Conservation (phyloP, 2,888 invertebrate species). For the Phytoseiulus persimilis region DNA sequence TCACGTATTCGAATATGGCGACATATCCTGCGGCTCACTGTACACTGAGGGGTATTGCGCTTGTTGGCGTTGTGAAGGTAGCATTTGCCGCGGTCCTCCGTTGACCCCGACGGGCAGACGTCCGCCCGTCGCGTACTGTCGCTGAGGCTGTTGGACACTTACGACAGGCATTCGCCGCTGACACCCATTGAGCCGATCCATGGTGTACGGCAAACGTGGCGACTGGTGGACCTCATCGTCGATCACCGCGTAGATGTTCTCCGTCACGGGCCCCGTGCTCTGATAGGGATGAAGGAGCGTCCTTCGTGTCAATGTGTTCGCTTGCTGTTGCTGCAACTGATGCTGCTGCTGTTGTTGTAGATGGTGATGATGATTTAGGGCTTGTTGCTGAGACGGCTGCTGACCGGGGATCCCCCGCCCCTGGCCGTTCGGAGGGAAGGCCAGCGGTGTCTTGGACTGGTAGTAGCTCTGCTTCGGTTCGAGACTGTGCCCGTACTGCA, state of each 20-base stretch:
- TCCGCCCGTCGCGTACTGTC: slow-evolving; percentile 36
- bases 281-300: slow-evolving; percentile 31
- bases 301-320: slow-evolving; percentile 27
- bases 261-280: slow-evolving; percentile 17
- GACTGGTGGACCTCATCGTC: slow-evolving; percentile 31
- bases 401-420: background rate
- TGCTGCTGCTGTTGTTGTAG: background rate
- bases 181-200: slow-evolving; percentile 29
- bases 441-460: slow-evolving; percentile 34
- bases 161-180: slow-evolving; percentile 31
- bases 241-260: slow-evolving; percentile 35
- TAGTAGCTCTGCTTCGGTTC: slow-evolving; percentile 38
- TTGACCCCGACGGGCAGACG: slow-evolving; percentile 27
- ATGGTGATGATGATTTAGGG: background rate
- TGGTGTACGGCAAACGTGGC: slow-evolving; percentile 28
- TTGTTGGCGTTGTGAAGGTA: slow-evolving; percentile 30
- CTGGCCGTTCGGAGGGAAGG: slow-evolving; percentile 31
- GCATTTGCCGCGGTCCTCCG: slow-evolving; percentile 21
- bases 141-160: slow-evolving; percentile 32
- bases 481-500: slow-evolving; percentile 24
- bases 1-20: slow-evolving; percentile 37
- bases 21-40: slow-evolving; percentile 32
- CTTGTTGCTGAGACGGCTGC: background rate
- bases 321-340: background rate
- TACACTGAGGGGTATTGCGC: slow-evolving; percentile 35